These are phyloP conservation scores for Rostratula benghalensis DNA, from an alignment of 2,113 vertebrate genomes.

Conservation along the genomic window DNA sequence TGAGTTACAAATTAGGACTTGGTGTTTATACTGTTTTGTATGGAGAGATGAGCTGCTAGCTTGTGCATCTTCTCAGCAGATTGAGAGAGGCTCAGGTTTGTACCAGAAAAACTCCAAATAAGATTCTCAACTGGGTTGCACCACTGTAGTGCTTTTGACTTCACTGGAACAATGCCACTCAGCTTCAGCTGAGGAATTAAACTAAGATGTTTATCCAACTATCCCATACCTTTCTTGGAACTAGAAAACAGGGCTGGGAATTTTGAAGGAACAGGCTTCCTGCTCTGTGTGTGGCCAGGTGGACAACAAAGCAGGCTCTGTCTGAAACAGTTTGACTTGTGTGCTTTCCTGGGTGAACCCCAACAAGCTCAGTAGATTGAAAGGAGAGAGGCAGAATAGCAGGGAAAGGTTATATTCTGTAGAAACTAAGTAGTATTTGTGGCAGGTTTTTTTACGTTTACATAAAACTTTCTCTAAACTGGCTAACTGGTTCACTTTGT, in stretches of 20 bases:
- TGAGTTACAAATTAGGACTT: background rate
- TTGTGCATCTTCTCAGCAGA: background rate
- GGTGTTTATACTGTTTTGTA: background rate
- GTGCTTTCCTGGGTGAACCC: background rate
- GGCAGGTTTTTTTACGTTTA: background rate
- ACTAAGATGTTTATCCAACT: background rate
- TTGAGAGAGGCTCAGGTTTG: background rate
- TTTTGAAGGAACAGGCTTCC: background rate
- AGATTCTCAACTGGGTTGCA: background rate
- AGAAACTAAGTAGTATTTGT: background rate
- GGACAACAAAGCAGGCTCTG: conserved; percentile 18
- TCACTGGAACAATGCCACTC: background rate
- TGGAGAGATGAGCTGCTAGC: background rate
- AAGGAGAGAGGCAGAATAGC: background rate
- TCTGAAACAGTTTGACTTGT: background rate
- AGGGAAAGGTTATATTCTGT: background rate
- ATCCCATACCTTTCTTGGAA: background rate
- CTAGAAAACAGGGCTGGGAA: background rate
- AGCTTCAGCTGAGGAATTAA: background rate
- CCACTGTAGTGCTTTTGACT: background rate
- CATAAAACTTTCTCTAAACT: background rate
- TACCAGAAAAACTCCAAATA: background rate
- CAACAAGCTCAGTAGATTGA: background rate
- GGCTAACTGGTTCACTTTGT: background rate
- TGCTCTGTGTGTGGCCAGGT: conserved; percentile 5